These are phyloP conservation scores for Hetaerina americana DNA, from an alignment of 1,140 invertebrate genomes.

Conservation along the genomic window DNA sequence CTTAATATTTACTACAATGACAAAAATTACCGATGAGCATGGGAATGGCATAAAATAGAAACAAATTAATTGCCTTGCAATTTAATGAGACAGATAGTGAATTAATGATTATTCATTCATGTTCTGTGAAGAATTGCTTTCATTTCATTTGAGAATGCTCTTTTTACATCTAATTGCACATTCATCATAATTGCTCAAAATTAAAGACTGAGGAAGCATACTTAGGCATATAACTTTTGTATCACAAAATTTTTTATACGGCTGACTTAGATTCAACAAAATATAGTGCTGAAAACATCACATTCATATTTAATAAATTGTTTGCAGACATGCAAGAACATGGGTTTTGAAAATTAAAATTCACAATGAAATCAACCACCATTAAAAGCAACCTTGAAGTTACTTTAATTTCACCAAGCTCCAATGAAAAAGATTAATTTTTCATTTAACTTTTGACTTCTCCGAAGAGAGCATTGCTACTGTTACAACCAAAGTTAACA, in stretches of 20 bases:
- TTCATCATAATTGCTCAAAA: neutral
- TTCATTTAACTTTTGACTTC: neutral
- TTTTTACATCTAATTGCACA: neutral
- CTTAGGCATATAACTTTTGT: too few species aligned
- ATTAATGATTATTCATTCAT: neutral
- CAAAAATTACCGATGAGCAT: neutral
- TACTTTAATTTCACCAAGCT: neutral
- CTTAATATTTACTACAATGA: neutral
- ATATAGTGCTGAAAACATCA: neutral
- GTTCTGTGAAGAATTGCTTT: neutral
- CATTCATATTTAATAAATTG: neutral
- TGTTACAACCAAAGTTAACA: neutral
- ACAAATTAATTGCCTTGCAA: neutral
- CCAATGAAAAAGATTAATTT: neutral
- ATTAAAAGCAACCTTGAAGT: neutral
- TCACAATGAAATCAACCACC: neutral
- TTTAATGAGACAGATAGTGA: neutral
- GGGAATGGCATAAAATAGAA: neutral
- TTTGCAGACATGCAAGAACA: neutral
- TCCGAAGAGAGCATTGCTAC: neutral
- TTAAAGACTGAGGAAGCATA: neutral
- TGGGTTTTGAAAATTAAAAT: neutral
- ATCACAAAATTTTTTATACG: neutral
- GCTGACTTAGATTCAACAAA: neutral
- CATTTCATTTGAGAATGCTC: neutral